phyloP scores from a whole-genome alignment of 1,140 invertebrate species.

The Solen grandis region DNA sequence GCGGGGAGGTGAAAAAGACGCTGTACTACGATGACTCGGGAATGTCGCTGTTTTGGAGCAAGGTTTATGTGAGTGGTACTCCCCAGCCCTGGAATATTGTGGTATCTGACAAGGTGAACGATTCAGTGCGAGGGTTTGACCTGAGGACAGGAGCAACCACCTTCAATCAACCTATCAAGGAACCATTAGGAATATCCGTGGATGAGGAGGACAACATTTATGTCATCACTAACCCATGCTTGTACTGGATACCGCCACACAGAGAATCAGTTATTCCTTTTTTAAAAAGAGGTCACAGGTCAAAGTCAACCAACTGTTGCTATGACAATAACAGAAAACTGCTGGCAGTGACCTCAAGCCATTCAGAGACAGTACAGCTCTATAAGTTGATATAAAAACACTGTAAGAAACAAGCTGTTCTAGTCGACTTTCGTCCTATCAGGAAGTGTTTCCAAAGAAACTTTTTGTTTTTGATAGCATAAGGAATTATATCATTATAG shows the following conservation, averaged over 20 bases:
- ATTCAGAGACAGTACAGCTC: constrained; percentile 47
- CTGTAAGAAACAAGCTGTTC: too few species aligned
- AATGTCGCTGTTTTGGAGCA: constrained; percentile 24
- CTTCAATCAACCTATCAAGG: constrained; percentile 11
- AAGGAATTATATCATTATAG: too few species aligned
- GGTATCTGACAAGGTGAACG: constrained; percentile 19
- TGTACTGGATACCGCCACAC: constrained; percentile 39
- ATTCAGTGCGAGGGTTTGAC: constrained; percentile 27
- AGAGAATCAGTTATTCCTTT: constrained; percentile 14
- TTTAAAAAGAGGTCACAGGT: constrained; percentile 33
- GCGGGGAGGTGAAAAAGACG: constrained; percentile 8
- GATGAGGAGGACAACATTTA: constrained; percentile 38
- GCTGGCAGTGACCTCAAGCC: constrained; percentile 29
- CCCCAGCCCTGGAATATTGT: constrained; percentile 8
- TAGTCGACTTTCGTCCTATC: too few species aligned
- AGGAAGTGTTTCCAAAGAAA: too few species aligned
- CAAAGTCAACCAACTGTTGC: constrained; percentile 37
- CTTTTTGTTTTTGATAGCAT: too few species aligned
- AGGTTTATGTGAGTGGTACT: constrained; percentile 32
- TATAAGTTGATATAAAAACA: constrained; percentile 2
- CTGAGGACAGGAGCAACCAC: not conserved
- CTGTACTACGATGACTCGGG: constrained; percentile 36
- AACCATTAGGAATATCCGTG: constrained; percentile 32
- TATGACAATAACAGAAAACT: constrained; percentile 35
- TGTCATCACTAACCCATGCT: constrained; percentile 36